A percentile compares a stretch with the other conserved stretches of the same genome.
Evolutionary conservation across 2,888 invertebrate genomes (phyloP).

Genomic region (Chrysina gloriosa): DNA sequence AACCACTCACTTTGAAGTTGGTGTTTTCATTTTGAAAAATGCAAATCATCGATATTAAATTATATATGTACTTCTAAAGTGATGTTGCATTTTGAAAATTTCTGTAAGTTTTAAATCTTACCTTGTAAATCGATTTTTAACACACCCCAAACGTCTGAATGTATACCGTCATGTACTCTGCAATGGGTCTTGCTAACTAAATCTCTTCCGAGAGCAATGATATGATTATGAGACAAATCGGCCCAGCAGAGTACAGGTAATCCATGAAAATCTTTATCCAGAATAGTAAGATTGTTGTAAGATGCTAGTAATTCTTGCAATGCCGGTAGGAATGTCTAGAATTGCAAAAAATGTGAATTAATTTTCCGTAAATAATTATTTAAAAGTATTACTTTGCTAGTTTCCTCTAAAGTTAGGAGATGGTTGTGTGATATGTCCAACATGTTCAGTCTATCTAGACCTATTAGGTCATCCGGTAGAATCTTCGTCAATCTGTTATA

Average conservation of each 20-base stretch:
- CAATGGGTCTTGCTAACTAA: slow-evolving; percentile 84
- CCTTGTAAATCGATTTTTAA: slow-evolving; percentile 85
- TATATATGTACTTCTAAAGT: too few relatives aligned
- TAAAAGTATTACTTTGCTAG: slow-evolving; percentile 84
- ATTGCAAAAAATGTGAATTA: too few relatives aligned
- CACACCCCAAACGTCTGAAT: slow-evolving; percentile 68
- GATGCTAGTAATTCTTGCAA: slow-evolving; percentile 82
- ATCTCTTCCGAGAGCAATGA: slow-evolving; percentile 78
- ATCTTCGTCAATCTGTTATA: slow-evolving; percentile 80
- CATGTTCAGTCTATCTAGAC: slow-evolving; percentile 78
- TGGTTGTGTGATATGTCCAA: slow-evolving; percentile 84
- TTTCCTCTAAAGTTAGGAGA: slow-evolving; percentile 81
- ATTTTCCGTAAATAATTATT: too few relatives aligned
- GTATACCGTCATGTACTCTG: slow-evolving; percentile 83
- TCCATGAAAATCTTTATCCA: slow-evolving; percentile 86
- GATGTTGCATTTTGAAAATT: too few relatives aligned
- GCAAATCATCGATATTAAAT: too few relatives aligned
- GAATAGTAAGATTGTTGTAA: slow-evolving; percentile 78
- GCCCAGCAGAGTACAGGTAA: slow-evolving; percentile 84
- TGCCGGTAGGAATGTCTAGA: slow-evolving; percentile 82
- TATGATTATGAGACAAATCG: slow-evolving; percentile 82
- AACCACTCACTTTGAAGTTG: too few relatives aligned
- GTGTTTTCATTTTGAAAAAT: too few relatives aligned
- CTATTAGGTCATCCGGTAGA: slow-evolving; percentile 81
- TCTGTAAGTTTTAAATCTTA: slow-evolving; percentile 64